Base-by-base conservation (phyloP, 2,888 invertebrate species). In the Helleia helle region DNA sequence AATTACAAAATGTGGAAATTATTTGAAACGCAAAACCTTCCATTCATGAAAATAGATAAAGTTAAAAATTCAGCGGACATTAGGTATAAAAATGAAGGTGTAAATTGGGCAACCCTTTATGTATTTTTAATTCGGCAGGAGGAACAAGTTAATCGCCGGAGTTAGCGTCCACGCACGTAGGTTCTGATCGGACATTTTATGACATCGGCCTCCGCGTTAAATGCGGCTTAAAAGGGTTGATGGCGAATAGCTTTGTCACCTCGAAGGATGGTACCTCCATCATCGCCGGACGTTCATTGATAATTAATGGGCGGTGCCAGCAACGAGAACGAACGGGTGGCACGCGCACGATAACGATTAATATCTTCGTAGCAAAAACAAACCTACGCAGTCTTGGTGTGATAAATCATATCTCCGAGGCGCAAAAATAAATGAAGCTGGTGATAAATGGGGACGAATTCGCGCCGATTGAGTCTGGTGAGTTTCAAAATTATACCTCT, bases 201-300 rank as follows among this genome's bases (percentile, higher is more conserved):
- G 83, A 83, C 81, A 76, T 71, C 71, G 73, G 77, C 71, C 77
- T 79, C 65, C 58, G 69, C 72, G 79, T 74, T 81, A 79, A 83
- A 80, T 70, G 74, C 71, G 76, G 83, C 79, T 84, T 84, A 81
- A 81, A 84, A 83, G 83, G 83, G 81, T 84, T 83, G 79, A 79
- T 79, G 72, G 68, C 70, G 64, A 64, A 65, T 65, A 68, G 73
- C 67, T 71, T 56, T 79, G 81, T 81, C 83, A 81, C 81, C 83
- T 81, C 81, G 56, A 67, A 73, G 73, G 72, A 73, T 66, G 62
- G 65, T 71, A 81, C 83, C 83, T 81, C 68, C 80, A 79, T 83
- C 83, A 83, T 71, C 61, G 64, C 69, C 69, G 79, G 80, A 80
- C 81, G 73, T 71, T 83, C 83, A 83, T 84, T 83, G 83, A 80